Percentiles rank a stretch among this genome's conserved stretches.
Evolutionary conservation across 1,140 invertebrate genomes (phyloP).

Genomic region (Pantala flavescens): DNA sequence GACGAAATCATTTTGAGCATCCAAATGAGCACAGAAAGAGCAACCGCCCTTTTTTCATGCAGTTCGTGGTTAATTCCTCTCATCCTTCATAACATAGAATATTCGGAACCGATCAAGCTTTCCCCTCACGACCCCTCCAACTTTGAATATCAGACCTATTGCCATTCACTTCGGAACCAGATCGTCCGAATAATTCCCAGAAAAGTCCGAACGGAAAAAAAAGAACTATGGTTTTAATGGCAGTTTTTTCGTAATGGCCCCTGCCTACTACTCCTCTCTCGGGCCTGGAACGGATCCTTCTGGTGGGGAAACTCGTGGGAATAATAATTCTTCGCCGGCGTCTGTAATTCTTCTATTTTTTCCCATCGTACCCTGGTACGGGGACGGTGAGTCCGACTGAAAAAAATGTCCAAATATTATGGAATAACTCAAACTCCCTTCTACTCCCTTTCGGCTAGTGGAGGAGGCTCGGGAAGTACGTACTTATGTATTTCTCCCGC

Average conservation of each 20-base stretch:
- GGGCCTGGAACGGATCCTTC: background rate
- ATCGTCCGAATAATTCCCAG: background rate
- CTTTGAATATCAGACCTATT: background rate
- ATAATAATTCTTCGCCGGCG: background rate
- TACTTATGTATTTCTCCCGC: no score
- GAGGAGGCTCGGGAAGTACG: no score
- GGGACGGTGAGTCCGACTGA: background rate
- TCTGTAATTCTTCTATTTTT: constrained; percentile 8
- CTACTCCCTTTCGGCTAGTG: background rate
- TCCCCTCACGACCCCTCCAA: background rate
- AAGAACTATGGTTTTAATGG: background rate
- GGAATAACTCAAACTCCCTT: background rate
- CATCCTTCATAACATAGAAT: no score
- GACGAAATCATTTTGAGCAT: no score
- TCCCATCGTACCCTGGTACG: constrained; percentile 2
- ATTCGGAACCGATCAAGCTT: background rate
- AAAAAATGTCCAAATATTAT: constrained; percentile 4
- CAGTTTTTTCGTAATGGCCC: background rate
- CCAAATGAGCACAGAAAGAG: no score
- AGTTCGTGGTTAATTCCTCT: no score
- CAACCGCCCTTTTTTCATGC: no score
- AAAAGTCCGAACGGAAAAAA: background rate
- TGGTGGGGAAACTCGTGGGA: background rate
- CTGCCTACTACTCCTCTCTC: background rate
- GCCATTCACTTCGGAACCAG: background rate